Percentiles rank a stretch among this genome's conserved stretches.
Conservation (phyloP, 2,797 vertebrate species). For the Anguilla obscura region DNA sequence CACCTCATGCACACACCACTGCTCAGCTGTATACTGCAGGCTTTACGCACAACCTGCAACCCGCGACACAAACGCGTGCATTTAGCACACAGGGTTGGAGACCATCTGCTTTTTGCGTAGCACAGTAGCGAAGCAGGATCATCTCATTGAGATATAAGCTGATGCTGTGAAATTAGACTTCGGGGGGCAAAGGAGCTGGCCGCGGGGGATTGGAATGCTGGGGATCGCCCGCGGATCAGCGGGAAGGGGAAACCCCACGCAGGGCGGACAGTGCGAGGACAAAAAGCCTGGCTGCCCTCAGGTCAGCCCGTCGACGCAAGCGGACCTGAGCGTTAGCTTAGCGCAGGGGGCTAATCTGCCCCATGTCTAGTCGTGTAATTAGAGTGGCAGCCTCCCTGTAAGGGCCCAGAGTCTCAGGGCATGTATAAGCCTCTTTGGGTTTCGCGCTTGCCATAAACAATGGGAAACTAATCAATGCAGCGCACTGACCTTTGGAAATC, state of each 20-base stretch:
- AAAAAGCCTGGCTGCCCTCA: background rate
- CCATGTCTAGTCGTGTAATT: slow-evolving; percentile 15
- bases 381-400: background rate
- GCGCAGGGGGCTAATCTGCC: slow-evolving; percentile 7
- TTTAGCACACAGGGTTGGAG: background rate
- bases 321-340: background rate
- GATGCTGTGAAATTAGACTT: background rate
- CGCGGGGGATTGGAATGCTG: background rate
- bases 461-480: slow-evolving; percentile 17
- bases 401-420: background rate
- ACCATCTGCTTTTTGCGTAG: background rate
- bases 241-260: background rate
- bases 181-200: background rate
- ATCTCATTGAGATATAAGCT: background rate
- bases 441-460: slow-evolving; percentile 1
- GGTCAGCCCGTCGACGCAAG: slow-evolving; percentile 9
- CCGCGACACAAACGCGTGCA: background rate
- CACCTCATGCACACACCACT: slow-evolving; percentile 22
- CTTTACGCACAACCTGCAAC: background rate
- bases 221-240: background rate
- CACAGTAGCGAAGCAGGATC: background rate
- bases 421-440: slow-evolving; percentile 12
- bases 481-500: slow-evolving; percentile 18
- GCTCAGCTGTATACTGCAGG: background rate
- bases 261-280: background rate